Evolutionary conservation across 2,797 vertebrate genomes (phyloP).

Genomic region (Miichthys miiuy): DNA sequence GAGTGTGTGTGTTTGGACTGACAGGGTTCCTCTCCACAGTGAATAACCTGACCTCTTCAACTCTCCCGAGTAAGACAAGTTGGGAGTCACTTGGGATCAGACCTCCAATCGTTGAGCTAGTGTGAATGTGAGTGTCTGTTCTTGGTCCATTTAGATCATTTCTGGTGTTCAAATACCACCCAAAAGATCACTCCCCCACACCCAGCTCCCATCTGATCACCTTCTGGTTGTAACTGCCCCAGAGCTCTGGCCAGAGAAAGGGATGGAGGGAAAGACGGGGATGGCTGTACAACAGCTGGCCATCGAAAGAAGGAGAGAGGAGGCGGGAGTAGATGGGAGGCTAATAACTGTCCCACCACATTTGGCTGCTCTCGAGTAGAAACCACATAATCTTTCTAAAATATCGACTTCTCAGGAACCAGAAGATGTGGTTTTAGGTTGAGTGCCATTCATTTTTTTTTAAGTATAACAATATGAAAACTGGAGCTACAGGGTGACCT

Average conservation of each 20-base stretch:
- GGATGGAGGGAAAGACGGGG: neutral
- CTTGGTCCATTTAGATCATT: neutral
- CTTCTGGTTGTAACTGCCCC: neutral
- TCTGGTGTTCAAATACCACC: neutral
- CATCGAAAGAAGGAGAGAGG: conserved; percentile 18
- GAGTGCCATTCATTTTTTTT: conserved; percentile 18
- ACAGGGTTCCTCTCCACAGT: conserved; percentile 27
- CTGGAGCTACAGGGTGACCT: conserved; percentile 35
- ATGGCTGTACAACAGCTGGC: conserved; percentile 50
- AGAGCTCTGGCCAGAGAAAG: conserved; percentile 7
- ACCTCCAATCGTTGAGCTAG: conserved; percentile 8
- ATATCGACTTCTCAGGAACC: conserved; percentile 29
- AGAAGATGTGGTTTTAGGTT: conserved; percentile 22
- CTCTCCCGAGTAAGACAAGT: conserved; percentile 37
- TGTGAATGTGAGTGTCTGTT: neutral
- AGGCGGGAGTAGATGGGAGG: conserved; percentile 1
- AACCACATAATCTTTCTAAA: conserved; percentile 31
- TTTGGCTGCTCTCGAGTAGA: conserved; percentile 28
- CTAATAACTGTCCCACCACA: conserved; percentile 27
- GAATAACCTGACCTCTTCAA: conserved; percentile 32
- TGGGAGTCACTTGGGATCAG: conserved; percentile 27
- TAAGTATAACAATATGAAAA: conserved; percentile 13
- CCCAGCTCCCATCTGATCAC: conserved; percentile 7
- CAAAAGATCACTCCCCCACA: neutral
- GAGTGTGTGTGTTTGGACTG: conserved; percentile 6